Percentiles rank a stretch among this genome's conserved stretches.
Evolutionary conservation across 2,113 vertebrate species (phyloP).

Genomic region (Mellivora capensis): DNA sequence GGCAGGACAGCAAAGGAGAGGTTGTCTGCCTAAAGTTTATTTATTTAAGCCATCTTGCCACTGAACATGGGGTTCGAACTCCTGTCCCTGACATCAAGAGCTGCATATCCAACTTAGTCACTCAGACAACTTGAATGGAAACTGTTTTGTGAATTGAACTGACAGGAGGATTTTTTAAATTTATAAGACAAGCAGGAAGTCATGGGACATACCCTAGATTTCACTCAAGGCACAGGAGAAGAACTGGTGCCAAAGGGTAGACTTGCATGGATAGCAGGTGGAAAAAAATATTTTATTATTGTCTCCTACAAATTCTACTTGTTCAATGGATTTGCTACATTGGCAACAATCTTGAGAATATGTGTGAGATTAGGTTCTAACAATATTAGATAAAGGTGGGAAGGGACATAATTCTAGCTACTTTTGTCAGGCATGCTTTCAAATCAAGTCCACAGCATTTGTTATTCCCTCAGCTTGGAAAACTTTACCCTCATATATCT

Average conservation of each 20-base stretch:
- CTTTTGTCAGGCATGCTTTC: neutral
- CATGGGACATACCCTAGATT: neutral
- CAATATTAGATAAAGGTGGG: neutral
- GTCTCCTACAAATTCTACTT: neutral
- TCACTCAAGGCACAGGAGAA: neutral
- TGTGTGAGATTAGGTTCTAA: neutral
- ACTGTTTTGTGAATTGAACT: neutral
- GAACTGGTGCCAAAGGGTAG: neutral
- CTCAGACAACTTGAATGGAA: neutral
- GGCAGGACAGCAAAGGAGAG: neutral
- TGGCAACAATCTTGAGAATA: neutral
- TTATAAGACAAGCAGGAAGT: neutral
- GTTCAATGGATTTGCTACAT: neutral
- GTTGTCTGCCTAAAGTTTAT: neutral
- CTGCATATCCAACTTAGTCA: neutral
- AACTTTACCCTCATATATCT: neutral
- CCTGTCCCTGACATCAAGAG: neutral
- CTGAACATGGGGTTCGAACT: neutral
- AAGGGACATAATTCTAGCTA: neutral
- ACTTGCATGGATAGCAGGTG: neutral
- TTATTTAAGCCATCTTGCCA: neutral
- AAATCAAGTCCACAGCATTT: neutral
- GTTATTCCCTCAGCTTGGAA: neutral
- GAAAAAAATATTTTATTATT: slow-evolving; percentile 10
- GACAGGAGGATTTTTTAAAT: neutral